These are phyloP conservation scores for Rotaria magnacalcarata DNA, from an alignment of 2,888 invertebrate genomes.

Conservation along the genomic window DNA sequence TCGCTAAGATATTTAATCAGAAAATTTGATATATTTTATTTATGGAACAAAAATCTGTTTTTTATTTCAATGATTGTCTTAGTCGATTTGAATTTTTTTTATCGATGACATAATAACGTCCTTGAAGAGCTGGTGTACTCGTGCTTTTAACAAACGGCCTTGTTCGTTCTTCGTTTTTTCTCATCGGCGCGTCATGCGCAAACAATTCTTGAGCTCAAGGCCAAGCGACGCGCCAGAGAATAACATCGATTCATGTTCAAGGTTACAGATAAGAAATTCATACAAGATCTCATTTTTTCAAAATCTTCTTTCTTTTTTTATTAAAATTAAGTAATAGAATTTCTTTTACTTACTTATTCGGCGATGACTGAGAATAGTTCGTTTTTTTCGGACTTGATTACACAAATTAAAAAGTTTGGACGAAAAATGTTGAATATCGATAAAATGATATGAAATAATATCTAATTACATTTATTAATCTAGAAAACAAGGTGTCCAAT, in stretches of 20 bases:
- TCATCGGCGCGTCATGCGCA: background rate
- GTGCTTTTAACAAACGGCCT: background rate
- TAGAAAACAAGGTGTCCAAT: background rate
- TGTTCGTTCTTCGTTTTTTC: conserved; percentile 24
- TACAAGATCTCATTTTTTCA: background rate
- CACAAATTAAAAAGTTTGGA: background rate
- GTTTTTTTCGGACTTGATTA: background rate
- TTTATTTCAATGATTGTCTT: background rate
- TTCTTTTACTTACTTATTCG: background rate
- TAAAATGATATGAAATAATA: background rate
- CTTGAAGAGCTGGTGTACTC: conserved; percentile 13
- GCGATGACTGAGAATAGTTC: background rate
- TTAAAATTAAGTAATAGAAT: background rate
- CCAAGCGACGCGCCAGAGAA: background rate
- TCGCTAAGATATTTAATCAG: background rate
- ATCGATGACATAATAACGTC: background rate
- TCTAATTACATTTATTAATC: background rate
- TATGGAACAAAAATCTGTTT: background rate
- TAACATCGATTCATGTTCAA: conserved; percentile 4
- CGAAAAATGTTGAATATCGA: background rate
- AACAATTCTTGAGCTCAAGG: conserved; percentile 31
- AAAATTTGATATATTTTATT: background rate
- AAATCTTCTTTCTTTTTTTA: background rate
- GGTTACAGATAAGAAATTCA: background rate
- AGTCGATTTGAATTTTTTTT: background rate